These are phyloP conservation scores for Setipinna tenuifilis DNA, from an alignment of 2,797 vertebrate species.

Conservation along the genomic window DNA sequence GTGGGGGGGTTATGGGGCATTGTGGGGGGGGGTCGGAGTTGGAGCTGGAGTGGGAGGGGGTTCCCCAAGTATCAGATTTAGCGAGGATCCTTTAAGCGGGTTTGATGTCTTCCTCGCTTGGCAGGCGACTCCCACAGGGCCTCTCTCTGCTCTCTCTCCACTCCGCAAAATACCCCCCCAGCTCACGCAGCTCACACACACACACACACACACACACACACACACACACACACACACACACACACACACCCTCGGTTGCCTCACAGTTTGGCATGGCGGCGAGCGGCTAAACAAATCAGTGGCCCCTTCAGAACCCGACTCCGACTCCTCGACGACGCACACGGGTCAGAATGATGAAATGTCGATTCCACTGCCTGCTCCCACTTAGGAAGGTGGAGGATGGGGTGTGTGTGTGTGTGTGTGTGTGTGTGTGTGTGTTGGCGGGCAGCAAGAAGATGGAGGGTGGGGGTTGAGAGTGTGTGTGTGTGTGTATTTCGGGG, in stretches of 20 bases:
- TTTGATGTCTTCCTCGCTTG: slow-evolving; percentile 72
- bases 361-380: not conserved
- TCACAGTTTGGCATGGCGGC: not conserved
- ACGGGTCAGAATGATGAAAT: slow-evolving; percentile 11
- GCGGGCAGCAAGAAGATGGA: no score
- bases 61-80: slow-evolving; percentile 71
- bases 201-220: not conserved
- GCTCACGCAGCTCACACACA: no score
- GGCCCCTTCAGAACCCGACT: not conserved
- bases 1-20: not conserved
- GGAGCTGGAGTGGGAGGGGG: slow-evolving; percentile 62
- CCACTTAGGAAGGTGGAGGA: slow-evolving; percentile 5
- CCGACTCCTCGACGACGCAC: not conserved
- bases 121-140: slow-evolving; percentile 69
- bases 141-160: slow-evolving; percentile 20
- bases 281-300: slow-evolving; percentile 13
- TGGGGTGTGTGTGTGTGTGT: not conserved
- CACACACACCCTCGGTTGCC: not conserved
- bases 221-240: no score
- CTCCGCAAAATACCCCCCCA: not conserved
- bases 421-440: no score
- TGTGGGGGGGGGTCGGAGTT: slow-evolving; percentile 39
- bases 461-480: no score
- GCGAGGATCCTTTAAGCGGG: slow-evolving; percentile 67
- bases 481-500: no score